Evolutionary conservation across 2,797 vertebrate genomes (phyloP).

Genomic region (Spinus pinus): DNA sequence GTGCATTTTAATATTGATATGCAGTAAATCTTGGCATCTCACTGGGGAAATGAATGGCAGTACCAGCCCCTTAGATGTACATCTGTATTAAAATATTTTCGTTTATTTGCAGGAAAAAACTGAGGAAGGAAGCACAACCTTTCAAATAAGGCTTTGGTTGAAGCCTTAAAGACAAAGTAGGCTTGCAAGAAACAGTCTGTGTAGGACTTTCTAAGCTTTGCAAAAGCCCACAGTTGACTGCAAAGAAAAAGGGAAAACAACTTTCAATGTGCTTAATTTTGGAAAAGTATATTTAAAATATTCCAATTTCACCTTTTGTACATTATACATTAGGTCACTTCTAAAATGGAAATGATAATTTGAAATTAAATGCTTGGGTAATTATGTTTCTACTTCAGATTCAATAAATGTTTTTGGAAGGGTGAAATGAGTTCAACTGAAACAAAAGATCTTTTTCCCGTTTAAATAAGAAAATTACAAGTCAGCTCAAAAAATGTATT

Average conservation of each 20-base stretch:
- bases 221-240: background rate
- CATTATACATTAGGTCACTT: background rate
- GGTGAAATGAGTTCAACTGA: background rate
- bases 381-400: background rate
- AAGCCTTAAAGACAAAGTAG: background rate
- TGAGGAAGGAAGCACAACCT: background rate
- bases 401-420: background rate
- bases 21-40: background rate
- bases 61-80: background rate
- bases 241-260: background rate
- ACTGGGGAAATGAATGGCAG: background rate
- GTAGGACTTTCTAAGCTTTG: background rate
- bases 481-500: background rate
- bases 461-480: background rate
- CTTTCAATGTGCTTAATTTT: background rate
- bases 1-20: background rate
- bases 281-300: background rate
- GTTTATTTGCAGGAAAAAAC: background rate
- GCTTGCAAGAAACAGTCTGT: background rate
- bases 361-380: background rate
- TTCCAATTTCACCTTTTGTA: background rate
- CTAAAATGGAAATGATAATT: background rate
- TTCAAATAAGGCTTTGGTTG: too few relatives aligned
- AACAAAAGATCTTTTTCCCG: background rate
- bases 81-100: background rate